A percentile compares a stretch with the other conserved stretches of the same genome.
Conservation (phyloP, 1,140 invertebrate genomes). For the Drosophila baimaii region DNA sequence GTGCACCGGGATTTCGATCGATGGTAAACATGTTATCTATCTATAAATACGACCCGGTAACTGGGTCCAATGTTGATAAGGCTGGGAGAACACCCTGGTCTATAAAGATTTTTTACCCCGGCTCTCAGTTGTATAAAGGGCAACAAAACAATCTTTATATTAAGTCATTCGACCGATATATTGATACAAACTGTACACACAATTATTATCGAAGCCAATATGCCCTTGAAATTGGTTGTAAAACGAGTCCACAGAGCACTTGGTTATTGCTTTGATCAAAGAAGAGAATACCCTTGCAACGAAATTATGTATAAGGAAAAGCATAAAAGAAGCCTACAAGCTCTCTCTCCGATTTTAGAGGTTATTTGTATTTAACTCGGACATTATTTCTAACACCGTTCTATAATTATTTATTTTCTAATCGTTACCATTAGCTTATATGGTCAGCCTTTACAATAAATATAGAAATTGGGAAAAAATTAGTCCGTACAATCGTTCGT, state of each 20-base stretch:
- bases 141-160: slow-evolving; percentile 1
- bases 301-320: not conserved
- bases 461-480: not conserved
- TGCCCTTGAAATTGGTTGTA: slow-evolving; percentile 11
- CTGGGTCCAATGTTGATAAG: slow-evolving; percentile 57
- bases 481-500: not conserved
- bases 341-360: not conserved
- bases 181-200: slow-evolving; percentile 5
- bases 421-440: no score
- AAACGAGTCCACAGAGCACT: not conserved
- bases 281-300: no score
- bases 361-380: not conserved
- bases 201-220: not conserved
- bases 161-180: slow-evolving; percentile 1
- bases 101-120: slow-evolving; percentile 23
- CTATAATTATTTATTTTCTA: not conserved
- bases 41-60: slow-evolving; percentile 33
- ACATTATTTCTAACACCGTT: not conserved
- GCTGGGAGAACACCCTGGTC: not conserved
- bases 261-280: not conserved
- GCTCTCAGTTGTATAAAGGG: slow-evolving; percentile 4
- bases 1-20: slow-evolving; percentile 46
- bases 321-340: not conserved
- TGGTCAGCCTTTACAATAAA: no score
- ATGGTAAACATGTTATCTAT: slow-evolving; percentile 64